Conservation (phyloP, 23 tunicate species). For the Styela plicata region DNA sequence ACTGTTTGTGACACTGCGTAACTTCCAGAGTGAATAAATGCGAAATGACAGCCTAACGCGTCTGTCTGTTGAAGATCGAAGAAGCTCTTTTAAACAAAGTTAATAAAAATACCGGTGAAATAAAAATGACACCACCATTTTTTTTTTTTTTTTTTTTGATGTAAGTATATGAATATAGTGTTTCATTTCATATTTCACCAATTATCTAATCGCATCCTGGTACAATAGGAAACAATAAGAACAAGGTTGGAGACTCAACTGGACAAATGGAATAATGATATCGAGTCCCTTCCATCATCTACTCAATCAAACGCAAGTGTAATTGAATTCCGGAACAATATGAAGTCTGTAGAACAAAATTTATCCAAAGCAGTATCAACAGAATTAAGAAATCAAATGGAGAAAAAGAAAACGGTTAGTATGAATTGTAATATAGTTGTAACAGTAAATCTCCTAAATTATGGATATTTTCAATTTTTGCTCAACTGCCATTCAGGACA, state of each 20-base stretch:
- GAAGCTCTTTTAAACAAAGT: no score
- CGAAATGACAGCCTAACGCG: no score
- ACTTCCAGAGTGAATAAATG: no score
- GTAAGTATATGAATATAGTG: neutral
- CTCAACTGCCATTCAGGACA: no score
- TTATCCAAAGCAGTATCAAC: neutral
- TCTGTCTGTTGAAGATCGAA: no score
- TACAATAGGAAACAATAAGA: slow-evolving; percentile 13
- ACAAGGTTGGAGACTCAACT: neutral
- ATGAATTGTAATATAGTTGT: neutral
- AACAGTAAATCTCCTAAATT: no score
- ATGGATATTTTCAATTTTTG: no score
- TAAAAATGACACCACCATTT: no score
- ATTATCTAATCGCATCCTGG: no score
- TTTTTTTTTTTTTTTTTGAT: no score
- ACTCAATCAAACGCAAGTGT: neutral
- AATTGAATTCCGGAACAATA: neutral
- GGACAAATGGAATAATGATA: neutral
- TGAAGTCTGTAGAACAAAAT: neutral
- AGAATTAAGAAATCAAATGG: neutral
- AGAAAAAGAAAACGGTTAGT: neutral
- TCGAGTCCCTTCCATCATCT: neutral
- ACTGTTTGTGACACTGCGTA: no score
- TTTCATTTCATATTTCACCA: neutral
- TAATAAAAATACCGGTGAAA: no score